phyloP scores from a whole-genome alignment of 2,113 vertebrate species.

The Numida meleagris region DNA sequence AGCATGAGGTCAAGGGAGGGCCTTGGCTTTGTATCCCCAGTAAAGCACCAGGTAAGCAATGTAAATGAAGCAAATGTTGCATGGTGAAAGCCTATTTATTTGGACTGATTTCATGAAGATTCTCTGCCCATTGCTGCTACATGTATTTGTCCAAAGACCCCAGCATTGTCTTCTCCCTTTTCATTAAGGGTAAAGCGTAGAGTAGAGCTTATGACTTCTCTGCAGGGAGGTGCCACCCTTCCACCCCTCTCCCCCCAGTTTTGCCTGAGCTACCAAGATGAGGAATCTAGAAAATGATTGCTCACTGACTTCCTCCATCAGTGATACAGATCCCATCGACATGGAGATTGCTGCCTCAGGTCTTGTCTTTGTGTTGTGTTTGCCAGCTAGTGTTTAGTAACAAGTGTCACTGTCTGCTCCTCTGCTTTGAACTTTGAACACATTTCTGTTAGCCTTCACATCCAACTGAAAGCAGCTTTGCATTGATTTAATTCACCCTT shows the following conservation, averaged over 20 bases:
- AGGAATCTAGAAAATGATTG: background rate
- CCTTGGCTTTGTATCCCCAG: background rate
- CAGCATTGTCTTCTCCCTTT: background rate
- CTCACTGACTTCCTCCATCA: background rate
- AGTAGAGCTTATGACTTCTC: background rate
- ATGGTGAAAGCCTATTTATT: background rate
- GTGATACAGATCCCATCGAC: background rate
- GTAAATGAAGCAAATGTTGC: background rate
- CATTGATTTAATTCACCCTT: slow-evolving; percentile 75
- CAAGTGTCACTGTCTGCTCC: slow-evolving; percentile 74
- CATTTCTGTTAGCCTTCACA: slow-evolving; percentile 71
- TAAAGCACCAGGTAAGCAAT: background rate
- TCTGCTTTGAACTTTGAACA: slow-evolving; percentile 71
- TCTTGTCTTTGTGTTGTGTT: background rate
- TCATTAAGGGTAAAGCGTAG: background rate
- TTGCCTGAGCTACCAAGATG: background rate
- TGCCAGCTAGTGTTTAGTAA: slow-evolving; percentile 78
- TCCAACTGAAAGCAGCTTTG: slow-evolving; percentile 72
- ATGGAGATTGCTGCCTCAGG: background rate
- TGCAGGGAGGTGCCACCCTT: background rate
- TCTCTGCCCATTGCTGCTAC: background rate
- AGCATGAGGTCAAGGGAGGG: background rate
- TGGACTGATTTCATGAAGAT: background rate
- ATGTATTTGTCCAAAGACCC: background rate
- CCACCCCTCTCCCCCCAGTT: accelerated